Base-by-base conservation (phyloP, 2,113 vertebrate genomes). In the cat (Felis catus) region DNA sequence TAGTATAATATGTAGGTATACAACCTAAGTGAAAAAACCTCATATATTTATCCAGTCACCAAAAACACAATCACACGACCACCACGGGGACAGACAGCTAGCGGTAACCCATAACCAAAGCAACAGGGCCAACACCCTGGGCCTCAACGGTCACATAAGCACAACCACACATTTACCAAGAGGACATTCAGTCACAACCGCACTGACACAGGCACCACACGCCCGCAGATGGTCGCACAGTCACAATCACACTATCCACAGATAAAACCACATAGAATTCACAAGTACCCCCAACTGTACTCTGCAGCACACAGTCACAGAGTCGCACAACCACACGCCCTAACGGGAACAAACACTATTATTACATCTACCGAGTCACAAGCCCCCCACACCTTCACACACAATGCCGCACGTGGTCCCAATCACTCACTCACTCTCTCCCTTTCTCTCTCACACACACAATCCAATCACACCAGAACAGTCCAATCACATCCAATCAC, bases 391-490 rank as follows among this genome's bases (percentile, higher is more conserved):
- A 70, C 6, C 10, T 2, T 21, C 41, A 36, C 48, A 87, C 70
- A 95, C 95, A 97, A 92, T 63, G 61, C 74, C 3, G 63, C 91
- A 94, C 41, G 55, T 82, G 97, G 74, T 71, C 53, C n/a, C 58
- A 61, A 63, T 27, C 39, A 33, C 65, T 2, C 87, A 25, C 58
- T 41, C 48, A 31, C 66, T 58, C 80, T 39, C 65, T 13, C 80
- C 11, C 45, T 45, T 45, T 45, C 31, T 1, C 36, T 12, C 71
- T 51, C 41, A 33, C 76, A 53, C 76, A 51, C 36, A 41, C 65
- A 4, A 70, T 66, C 16, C 36, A 16, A 25, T 80, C 81, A 51
- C 21, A 45, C 12, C 19, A 25, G 89, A 73, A 65, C 18, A 55
- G 74, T 61, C 74, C n/a, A 13, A 19, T 36, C 27, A 29, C 76